Evolutionary conservation across 2,113 vertebrate genomes (phyloP), one percentile per base, ranked within the genome.

Genomic region (Festucalex cinctus): DNA sequence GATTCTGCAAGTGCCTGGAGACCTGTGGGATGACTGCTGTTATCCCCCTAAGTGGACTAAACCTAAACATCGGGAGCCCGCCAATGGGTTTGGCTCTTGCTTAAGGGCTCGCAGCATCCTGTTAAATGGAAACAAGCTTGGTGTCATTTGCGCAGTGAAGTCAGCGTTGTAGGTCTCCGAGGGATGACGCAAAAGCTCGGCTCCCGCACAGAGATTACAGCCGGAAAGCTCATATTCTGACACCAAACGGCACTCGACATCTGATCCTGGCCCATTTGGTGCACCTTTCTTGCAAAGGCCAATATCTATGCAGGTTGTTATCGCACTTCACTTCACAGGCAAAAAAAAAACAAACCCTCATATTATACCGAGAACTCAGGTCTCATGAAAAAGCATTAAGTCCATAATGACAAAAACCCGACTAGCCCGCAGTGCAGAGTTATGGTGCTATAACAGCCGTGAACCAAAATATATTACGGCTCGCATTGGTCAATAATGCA

Each of bases 351-450:
- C 6, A 20, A 1, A 16, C 3, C 3, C 1, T 12, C 16, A 65
- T 32, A 22, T 67, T 44, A 53, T 46, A 20, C 16, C 1, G 36
- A 70, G 57, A 75, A 63, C 26, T 66, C 13, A 56, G 64, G 48
- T 79, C 66, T 81, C 70, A 76, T 85, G 69, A 83, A 80, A 88
- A 82, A 76, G 56, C 49, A 68, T 81, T 61, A 74, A 64, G 59
- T 77, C 70, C 43, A 69, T 76, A 63, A 75, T 66, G 36, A 77
- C 46, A 68, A 63, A 77, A 78, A 63, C 62, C 66, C 46, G 60
- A 63, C 6, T 13, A 64, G 63, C 37, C 60, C 59, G 74, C 63
- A 41, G 65, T 68, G 73, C 79, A 77, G 77, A 70, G 44, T 65
- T 75, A 70, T 44, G 57, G 73, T 73, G 63, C 58, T 78, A 71